Conservation (phyloP, 1,140 invertebrate genomes). For the Pachypeltis micranthus region DNA sequence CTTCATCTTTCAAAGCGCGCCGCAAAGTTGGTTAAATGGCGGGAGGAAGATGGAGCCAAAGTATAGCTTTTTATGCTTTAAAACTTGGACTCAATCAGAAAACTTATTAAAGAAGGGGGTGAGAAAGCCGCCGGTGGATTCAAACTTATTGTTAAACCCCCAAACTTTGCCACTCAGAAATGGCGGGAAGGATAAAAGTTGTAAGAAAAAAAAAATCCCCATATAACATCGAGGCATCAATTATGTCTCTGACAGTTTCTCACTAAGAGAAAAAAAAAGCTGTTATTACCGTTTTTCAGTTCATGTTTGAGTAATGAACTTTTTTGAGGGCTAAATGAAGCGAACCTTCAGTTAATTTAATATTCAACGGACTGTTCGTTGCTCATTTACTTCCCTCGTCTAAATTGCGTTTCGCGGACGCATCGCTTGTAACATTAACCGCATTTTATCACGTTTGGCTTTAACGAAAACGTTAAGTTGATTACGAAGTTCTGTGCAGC, state of each 20-base stretch:
- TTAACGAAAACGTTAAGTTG: too few species aligned
- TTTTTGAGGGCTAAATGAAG: not conserved
- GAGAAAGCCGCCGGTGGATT: not conserved
- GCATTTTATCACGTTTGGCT: too few species aligned
- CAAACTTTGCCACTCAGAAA: not conserved
- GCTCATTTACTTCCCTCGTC: too few species aligned
- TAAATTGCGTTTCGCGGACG: too few species aligned
- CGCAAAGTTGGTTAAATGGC: not conserved
- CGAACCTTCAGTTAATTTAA: not conserved
- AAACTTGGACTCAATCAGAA: conserved; percentile 7
- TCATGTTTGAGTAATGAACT: not conserved
- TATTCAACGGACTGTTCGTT: not conserved
- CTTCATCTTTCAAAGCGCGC: not conserved
- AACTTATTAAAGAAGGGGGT: conserved; percentile 2
- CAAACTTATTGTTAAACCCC: not conserved
- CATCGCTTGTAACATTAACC: too few species aligned
- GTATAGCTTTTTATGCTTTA: conserved; percentile 5
- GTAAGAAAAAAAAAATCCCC: not conserved
- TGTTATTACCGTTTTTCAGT: not conserved
- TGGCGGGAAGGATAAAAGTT: too few species aligned
- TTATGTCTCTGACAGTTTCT: not conserved
- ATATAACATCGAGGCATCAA: conserved; percentile 1
- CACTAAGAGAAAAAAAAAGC: not conserved
- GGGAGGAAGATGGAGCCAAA: not conserved
- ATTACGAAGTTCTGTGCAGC: too few species aligned